These are phyloP conservation scores for Spilarctia lutea DNA, from an alignment of 2,888 invertebrate genomes.

Conservation along the genomic window DNA sequence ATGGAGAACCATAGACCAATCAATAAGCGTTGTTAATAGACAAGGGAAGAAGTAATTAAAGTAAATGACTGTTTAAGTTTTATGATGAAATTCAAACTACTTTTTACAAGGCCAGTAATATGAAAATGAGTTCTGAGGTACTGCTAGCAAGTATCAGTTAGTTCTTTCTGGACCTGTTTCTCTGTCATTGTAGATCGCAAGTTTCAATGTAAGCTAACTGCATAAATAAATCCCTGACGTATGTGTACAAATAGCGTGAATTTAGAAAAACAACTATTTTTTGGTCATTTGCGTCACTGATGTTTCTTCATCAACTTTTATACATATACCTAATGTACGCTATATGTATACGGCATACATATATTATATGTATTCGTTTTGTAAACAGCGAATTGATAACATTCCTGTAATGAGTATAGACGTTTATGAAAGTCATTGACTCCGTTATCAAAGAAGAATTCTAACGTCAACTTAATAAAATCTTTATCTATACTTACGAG, in stretches of 20 bases:
- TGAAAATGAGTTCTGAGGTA: background rate
- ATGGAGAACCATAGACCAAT: background rate
- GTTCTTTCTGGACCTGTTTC: background rate
- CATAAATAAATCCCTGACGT: background rate
- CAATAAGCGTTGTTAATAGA: background rate
- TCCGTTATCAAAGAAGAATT: slow-evolving; percentile 38
- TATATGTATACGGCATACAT: background rate
- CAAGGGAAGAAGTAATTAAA: background rate
- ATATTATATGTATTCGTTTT: background rate
- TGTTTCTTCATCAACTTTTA: background rate
- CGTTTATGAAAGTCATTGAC: slow-evolving; percentile 28
- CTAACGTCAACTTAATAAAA: slow-evolving; percentile 27
- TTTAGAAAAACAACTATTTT: background rate
- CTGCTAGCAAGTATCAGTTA: background rate
- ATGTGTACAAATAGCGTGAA: background rate
- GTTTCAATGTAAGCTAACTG: background rate
- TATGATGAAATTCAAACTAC: background rate
- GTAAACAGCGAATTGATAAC: slow-evolving; percentile 28
- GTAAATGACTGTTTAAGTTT: background rate
- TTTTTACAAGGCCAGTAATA: background rate
- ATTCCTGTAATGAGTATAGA: slow-evolving; percentile 29
- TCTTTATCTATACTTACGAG: slow-evolving; percentile 26
- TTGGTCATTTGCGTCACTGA: background rate
- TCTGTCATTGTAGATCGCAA: background rate
- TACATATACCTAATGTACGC: background rate